A percentile compares a stretch with the other conserved stretches of the same genome.
phyloP scores from a whole-genome alignment of 2,113 vertebrate species.

The Holacanthus passer region DNA sequence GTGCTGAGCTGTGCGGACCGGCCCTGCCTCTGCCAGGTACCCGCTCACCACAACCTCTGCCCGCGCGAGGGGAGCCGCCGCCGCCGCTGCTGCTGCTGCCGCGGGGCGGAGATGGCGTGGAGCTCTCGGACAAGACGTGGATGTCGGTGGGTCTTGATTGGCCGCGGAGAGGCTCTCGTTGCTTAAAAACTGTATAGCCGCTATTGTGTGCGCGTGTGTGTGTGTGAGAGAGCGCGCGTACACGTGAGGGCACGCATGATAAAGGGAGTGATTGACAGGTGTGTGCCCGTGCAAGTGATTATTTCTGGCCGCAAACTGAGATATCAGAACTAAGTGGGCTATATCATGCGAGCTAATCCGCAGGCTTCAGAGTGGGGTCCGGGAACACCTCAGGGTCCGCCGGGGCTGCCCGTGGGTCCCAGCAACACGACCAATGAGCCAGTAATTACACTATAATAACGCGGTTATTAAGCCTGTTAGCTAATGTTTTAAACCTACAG shows the following conservation, averaged over 20 bases:
- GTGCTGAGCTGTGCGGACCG: constrained; percentile 73
- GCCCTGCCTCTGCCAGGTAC: constrained; percentile 84
- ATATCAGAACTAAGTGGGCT: constrained; percentile 32
- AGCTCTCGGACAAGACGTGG: constrained; percentile 65
- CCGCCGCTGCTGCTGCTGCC: constrained; percentile 66
- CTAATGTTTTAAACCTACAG: neutral
- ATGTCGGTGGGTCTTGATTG: constrained; percentile 58
- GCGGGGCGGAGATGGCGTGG: constrained; percentile 82
- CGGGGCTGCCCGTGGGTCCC: constrained; percentile 1
- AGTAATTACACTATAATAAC: constrained; percentile 1
- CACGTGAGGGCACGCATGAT: constrained; percentile 39
- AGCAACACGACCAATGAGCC: neutral
- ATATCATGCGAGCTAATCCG: constrained; percentile 8
- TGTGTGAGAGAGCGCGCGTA: constrained; percentile 30
- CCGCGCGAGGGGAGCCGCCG: constrained; percentile 57
- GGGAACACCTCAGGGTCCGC: constrained; percentile 28
- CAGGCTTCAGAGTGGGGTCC: constrained; percentile 10
- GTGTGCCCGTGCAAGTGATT: constrained; percentile 32
- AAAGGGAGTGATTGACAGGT: constrained; percentile 64
- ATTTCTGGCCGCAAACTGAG: neutral
- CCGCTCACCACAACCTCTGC: constrained; percentile 71
- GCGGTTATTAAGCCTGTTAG: neutral
- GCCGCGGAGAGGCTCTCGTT: constrained; percentile 18
- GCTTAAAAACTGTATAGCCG: constrained; percentile 31
- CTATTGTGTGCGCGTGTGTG: constrained; percentile 50